Evolutionary conservation across 2,888 invertebrate genomes (phyloP).

Genomic region (Eristalis arbustorum): DNA sequence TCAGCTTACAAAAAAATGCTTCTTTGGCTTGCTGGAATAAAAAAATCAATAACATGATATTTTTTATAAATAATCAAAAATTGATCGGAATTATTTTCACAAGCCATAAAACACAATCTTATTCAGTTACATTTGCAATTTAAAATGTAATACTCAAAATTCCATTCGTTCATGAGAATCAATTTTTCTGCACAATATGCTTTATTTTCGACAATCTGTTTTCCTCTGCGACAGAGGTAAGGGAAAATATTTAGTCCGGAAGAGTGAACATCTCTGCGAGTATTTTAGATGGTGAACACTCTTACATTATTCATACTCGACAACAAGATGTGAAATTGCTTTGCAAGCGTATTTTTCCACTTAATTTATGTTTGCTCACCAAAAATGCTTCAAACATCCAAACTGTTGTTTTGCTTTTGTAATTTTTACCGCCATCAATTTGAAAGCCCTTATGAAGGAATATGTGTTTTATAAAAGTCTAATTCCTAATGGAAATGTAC

Average conservation of each 20-base stretch:
- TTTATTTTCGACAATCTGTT: slow-evolving; percentile 9
- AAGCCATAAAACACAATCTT: background rate
- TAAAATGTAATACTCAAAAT: background rate
- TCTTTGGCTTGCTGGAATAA: background rate
- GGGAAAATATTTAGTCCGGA: slow-evolving; percentile 3
- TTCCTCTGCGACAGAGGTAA: background rate
- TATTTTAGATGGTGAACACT: background rate
- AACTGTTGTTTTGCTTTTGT: background rate
- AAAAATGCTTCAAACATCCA: background rate
- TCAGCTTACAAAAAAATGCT: background rate
- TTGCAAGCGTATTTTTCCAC: background rate
- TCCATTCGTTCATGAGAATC: background rate
- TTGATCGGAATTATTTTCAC: background rate
- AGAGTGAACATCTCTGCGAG: background rate
- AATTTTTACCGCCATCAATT: background rate
- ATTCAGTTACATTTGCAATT: background rate
- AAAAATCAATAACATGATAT: background rate
- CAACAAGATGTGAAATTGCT: background rate
- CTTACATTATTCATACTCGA: slow-evolving; percentile 6
- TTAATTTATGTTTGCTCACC: background rate
- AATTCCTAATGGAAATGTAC: background rate
- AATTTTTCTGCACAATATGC: slow-evolving; percentile 1
- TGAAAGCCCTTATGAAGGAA: background rate
- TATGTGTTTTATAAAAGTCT: background rate
- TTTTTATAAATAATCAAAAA: background rate